These are phyloP conservation scores for Caracal caracal DNA, from an alignment of 2,113 vertebrate genomes.

Conservation along the genomic window DNA sequence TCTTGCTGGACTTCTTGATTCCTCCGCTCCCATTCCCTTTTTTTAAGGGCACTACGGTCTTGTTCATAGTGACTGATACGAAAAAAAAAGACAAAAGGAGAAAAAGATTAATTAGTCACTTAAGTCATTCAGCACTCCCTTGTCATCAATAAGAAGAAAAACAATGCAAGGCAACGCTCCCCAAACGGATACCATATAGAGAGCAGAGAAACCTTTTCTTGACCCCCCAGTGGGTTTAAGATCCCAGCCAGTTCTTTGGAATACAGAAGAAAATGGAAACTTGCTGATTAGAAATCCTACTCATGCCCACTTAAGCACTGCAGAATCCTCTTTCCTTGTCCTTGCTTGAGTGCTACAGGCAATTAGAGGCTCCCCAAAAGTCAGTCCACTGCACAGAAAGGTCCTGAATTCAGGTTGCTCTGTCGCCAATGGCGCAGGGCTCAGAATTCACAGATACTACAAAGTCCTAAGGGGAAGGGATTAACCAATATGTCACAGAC, in stretches of 20 bases:
- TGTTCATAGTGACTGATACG: constrained; percentile 94
- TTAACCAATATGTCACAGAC: neutral
- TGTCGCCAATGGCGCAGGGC: neutral
- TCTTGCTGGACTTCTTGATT: constrained; percentile 99
- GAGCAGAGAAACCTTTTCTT: neutral
- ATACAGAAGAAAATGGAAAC: neutral
- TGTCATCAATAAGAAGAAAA: constrained; percentile 52
- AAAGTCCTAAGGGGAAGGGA: neutral
- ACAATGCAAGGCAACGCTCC: neutral
- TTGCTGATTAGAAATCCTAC: neutral
- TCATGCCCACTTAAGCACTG: neutral
- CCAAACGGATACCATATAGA: neutral
- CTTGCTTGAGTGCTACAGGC: neutral
- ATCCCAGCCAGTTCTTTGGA: neutral
- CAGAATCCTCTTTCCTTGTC: neutral
- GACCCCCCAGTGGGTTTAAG: constrained; percentile 3
- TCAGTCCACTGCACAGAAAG: neutral
- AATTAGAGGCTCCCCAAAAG: neutral
- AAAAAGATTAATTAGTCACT: constrained; percentile 57
- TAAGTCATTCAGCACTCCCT: neutral
- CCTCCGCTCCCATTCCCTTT: constrained; percentile 97
- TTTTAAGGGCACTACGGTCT: constrained; percentile 95
- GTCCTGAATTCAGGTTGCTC: neutral
- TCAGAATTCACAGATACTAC: constrained; percentile 12
- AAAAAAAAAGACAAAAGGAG: constrained; percentile 76